phyloP scores from a whole-genome alignment of 2,888 invertebrate species.

The Diabrotica balteata region DNA sequence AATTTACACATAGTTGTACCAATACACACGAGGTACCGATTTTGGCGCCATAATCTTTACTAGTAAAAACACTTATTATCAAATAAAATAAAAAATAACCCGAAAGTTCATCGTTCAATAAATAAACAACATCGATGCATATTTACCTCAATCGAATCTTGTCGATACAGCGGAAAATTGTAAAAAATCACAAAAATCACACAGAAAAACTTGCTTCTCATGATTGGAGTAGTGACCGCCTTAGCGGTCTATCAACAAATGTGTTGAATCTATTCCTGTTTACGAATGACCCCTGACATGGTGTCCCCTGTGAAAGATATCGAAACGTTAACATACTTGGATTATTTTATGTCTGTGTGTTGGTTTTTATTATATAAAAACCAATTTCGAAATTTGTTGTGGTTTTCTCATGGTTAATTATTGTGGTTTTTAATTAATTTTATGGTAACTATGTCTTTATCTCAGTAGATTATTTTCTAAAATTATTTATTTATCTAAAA shows the following conservation, averaged over 20 bases:
- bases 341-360: conserved; percentile 19
- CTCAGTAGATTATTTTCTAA: too few relatives aligned
- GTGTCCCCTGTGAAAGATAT: conserved; percentile 47
- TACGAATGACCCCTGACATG: conserved; percentile 52
- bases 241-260: conserved; percentile 51
- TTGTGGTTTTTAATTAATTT: conserved; percentile 3
- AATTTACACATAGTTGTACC: not conserved
- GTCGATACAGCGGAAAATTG: conserved; percentile 20
- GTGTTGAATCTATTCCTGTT: conserved; percentile 53
- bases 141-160: conserved; percentile 31
- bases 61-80: conserved; percentile 13
- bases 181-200: conserved; percentile 35
- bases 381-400: conserved; percentile 20
- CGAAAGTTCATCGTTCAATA: conserved; percentile 21
- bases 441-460: not conserved
- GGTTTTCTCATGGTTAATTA: not conserved
- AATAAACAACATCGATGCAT: conserved; percentile 13
- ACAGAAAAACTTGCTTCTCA: conserved; percentile 33
- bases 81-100: conserved; percentile 15
- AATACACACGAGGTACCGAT: conserved; percentile 7
- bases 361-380: conserved; percentile 18
- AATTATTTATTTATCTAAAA: too few relatives aligned
- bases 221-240: conserved; percentile 49
- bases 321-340: conserved; percentile 31
- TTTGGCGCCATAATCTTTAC: conserved; percentile 12